Evolutionary conservation across 2,888 invertebrate genomes (phyloP).

Genomic region (Euzetes globulus): DNA sequence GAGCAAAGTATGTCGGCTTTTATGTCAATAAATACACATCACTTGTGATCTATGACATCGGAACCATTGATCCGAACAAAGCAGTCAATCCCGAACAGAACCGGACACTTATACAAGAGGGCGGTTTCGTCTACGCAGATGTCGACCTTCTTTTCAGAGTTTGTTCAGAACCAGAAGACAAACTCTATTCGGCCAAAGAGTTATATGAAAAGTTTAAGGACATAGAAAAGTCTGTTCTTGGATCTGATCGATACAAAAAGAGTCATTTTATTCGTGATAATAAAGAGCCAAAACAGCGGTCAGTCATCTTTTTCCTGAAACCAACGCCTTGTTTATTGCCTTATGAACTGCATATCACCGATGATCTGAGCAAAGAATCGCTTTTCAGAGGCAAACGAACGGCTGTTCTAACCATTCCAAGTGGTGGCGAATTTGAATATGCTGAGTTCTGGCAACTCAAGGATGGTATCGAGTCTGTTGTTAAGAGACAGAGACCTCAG

Average conservation of each 20-base stretch:
- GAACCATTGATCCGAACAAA: neutral
- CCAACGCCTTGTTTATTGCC: neutral
- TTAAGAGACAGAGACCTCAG: neutral
- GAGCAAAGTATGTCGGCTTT: neutral
- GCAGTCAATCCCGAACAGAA: neutral
- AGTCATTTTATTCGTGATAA: conserved; percentile 17
- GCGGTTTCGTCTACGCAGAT: conserved; percentile 11
- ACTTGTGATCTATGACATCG: conserved; percentile 6
- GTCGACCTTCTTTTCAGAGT: neutral
- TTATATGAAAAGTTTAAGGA: conserved; percentile 18
- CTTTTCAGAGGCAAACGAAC: neutral
- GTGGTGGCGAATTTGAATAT: neutral
- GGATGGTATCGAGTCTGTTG: neutral
- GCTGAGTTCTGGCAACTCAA: neutral
- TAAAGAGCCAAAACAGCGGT: neutral
- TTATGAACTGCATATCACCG: neutral
- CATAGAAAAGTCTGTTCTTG: neutral
- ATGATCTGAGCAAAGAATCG: conserved; percentile 1
- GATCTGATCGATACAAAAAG: conserved; percentile 11
- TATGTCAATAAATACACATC: conserved; percentile 12
- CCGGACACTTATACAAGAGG: conserved; percentile 5
- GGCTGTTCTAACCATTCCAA: neutral
- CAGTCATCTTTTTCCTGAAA: neutral
- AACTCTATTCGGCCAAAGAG: neutral
- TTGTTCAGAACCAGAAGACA: neutral